These are phyloP conservation scores for Eubucco bourcierii DNA, from an alignment of 2,113 vertebrate species.

Conservation along the genomic window DNA sequence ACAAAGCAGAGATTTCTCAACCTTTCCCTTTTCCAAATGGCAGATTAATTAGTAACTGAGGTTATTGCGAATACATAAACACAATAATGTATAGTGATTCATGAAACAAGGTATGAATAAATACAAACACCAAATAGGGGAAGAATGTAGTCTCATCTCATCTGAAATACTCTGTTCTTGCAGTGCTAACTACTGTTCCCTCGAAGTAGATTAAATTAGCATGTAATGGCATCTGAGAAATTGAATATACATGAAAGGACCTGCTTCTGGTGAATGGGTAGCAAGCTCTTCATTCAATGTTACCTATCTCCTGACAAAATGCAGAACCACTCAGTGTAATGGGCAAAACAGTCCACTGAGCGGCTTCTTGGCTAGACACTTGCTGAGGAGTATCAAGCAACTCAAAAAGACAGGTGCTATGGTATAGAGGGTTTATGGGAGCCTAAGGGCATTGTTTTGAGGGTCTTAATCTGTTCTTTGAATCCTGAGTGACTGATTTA, in stretches of 20 bases:
- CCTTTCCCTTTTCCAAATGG: neutral
- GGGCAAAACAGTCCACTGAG: neutral
- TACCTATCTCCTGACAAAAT: accelerated
- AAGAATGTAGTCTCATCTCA: neutral
- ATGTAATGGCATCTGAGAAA: neutral
- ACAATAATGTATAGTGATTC: neutral
- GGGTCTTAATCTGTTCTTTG: neutral
- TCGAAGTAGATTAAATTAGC: neutral
- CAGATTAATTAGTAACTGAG: neutral
- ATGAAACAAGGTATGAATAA: neutral
- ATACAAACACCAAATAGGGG: neutral
- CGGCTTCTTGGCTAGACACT: neutral
- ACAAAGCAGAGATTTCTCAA: neutral
- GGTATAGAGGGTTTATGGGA: neutral
- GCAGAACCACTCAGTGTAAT: accelerated
- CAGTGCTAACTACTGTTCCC: neutral
- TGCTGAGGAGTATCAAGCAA: accelerated
- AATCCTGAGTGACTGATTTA: neutral
- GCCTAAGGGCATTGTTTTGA: accelerated
- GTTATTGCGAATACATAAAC: neutral
- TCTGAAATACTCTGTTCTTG: neutral
- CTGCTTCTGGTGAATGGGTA: neutral
- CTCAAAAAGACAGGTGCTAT: accelerated
- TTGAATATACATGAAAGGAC: neutral
- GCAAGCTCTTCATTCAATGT: neutral